These are phyloP conservation scores for Rotaria macrura DNA, from an alignment of 2,888 invertebrate genomes.

Conservation along the genomic window DNA sequence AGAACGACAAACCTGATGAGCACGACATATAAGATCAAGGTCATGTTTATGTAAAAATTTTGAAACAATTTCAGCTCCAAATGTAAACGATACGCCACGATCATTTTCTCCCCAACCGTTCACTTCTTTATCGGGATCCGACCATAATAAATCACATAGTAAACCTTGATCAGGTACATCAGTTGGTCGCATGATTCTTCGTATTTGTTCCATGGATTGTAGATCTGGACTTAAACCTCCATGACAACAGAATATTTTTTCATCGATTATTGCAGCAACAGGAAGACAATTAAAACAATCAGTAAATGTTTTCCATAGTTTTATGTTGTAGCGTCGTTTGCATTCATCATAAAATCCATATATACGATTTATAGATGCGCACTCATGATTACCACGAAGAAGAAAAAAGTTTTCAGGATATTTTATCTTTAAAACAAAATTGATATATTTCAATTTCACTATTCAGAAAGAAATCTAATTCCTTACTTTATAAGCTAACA, in stretches of 20 bases:
- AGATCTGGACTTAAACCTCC: slow-evolving; percentile 76
- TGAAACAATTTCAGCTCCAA: slow-evolving; percentile 96
- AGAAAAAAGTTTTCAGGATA: slow-evolving; percentile 76
- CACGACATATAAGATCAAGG: slow-evolving; percentile 96
- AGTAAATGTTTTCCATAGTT: slow-evolving; percentile 98
- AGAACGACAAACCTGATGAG: slow-evolving; percentile 66
- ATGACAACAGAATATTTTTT: slow-evolving; percentile 66
- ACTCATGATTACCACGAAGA: slow-evolving; percentile 55
- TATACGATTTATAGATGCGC: slow-evolving; percentile 59
- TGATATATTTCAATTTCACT: neutral
- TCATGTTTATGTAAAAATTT: slow-evolving; percentile 99
- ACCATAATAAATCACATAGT: slow-evolving; percentile 56
- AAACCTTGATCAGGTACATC: slow-evolving; percentile 56
- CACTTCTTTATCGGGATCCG: slow-evolving; percentile 60
- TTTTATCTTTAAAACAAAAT: slow-evolving; percentile 59
- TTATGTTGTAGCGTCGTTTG: slow-evolving; percentile 94
- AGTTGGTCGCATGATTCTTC: slow-evolving; percentile 56
- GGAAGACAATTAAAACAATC: slow-evolving; percentile 98
- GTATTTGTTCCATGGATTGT: slow-evolving; percentile 61
- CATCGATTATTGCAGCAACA: slow-evolving; percentile 88
- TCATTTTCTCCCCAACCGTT: slow-evolving; percentile 99
- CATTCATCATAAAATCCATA: slow-evolving; percentile 73
- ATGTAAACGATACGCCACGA: slow-evolving; percentile 95
- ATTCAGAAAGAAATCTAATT: no score
- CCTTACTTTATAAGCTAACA: slow-evolving; percentile 53